A percentile compares a stretch with the other conserved stretches of the same genome.
Conservation (phyloP, 2,113 vertebrate genomes). For the Hippolais icterina region DNA sequence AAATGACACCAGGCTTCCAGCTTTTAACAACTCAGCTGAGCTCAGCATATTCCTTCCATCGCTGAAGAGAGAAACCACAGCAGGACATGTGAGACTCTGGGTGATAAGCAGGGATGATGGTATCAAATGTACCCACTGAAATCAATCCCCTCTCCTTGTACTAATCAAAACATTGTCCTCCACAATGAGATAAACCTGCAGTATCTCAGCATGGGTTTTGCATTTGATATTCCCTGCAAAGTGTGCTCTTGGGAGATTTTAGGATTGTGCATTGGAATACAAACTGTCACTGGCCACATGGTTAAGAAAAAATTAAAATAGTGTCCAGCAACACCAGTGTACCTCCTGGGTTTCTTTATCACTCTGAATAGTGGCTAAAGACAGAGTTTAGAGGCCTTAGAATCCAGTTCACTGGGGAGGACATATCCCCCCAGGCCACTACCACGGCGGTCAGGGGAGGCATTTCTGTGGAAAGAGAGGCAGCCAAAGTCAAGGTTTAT, state of each 20-base stretch:
- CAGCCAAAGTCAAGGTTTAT: background rate
- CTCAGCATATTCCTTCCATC: background rate
- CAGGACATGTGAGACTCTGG: background rate
- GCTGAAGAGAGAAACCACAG: background rate
- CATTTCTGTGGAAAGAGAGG: background rate
- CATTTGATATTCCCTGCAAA: background rate
- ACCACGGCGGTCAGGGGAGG: background rate
- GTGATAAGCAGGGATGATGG: background rate
- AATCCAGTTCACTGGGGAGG: background rate
- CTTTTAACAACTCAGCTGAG: background rate
- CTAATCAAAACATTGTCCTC: constrained; percentile 17
- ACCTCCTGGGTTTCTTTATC: background rate
- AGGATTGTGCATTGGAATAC: background rate
- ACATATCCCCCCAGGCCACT: background rate
- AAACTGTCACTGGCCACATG: background rate
- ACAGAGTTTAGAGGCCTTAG: background rate
- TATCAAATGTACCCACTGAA: background rate
- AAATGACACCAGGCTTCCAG: background rate
- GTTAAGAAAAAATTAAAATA: background rate
- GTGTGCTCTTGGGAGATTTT: background rate
- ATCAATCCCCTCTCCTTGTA: background rate
- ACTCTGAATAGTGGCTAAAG: background rate
- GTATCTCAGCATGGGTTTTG: background rate
- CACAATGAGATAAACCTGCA: background rate
- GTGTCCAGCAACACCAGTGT: background rate